Percentiles rank a stretch among this genome's conserved stretches.
These are phyloP conservation scores for Pangasius sanitwongsei DNA, from an alignment of 2,797 vertebrate genomes.

Conservation along the genomic window DNA sequence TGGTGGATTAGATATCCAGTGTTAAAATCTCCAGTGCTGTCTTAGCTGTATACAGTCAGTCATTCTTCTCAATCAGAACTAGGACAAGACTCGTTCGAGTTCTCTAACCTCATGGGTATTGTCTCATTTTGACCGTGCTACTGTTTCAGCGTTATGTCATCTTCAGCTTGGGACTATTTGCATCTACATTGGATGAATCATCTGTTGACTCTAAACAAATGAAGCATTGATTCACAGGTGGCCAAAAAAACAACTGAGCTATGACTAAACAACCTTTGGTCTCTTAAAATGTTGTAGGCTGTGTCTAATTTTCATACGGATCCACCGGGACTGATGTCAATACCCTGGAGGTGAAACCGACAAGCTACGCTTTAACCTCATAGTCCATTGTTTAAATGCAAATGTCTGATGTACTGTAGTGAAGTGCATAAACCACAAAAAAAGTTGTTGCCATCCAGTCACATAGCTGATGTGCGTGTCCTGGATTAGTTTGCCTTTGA, in stretches of 20 bases:
- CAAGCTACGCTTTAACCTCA: neutral
- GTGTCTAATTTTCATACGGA: neutral
- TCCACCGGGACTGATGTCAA: neutral
- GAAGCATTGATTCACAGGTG: neutral
- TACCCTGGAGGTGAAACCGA: neutral
- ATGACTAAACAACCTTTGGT: neutral
- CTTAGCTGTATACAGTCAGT: neutral
- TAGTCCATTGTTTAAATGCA: neutral
- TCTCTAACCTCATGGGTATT: neutral
- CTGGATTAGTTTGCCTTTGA: neutral
- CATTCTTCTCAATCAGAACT: conserved; percentile 8
- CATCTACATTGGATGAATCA: neutral
- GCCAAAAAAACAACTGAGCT: neutral
- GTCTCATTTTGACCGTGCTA: neutral
- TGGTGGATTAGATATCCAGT: neutral
- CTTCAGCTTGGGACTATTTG: neutral
- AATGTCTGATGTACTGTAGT: neutral
- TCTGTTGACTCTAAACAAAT: conserved; percentile 19
- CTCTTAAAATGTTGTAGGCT: neutral
- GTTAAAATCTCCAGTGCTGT: neutral
- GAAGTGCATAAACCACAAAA: neutral
- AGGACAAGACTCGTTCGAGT: neutral
- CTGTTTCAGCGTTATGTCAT: neutral
- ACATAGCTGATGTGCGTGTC: neutral
- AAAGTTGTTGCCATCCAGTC: neutral